Evolutionary conservation across 2,113 vertebrate genomes (phyloP).

Genomic region (Lamprotornis superbus): DNA sequence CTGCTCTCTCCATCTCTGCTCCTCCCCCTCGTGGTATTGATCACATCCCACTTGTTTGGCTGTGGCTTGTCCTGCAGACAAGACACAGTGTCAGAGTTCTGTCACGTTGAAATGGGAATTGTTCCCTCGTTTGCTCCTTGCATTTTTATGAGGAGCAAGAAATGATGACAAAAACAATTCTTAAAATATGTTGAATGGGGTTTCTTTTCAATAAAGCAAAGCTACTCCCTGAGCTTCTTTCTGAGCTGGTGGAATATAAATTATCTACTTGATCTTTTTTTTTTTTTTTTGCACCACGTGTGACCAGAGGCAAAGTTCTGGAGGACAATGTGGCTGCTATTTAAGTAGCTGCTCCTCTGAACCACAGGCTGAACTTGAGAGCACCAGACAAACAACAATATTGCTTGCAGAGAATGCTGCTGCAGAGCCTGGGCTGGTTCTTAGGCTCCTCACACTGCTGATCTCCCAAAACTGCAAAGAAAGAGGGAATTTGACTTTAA

Average conservation of each 20-base stretch:
- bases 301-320: not conserved
- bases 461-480: not conserved
- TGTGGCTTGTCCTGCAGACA: not conserved
- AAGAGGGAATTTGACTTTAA: not conserved
- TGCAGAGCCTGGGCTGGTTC: not conserved
- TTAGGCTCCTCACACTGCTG: not conserved
- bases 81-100: not conserved
- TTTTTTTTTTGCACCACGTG: not conserved
- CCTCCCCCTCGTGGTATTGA: rapidly evolving
- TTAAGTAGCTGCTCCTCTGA: conserved; percentile 28
- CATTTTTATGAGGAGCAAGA: not conserved
- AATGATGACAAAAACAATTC: not conserved
- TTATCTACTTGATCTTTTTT: not conserved
- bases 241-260: not conserved
- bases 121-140: not conserved
- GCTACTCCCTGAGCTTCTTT: not conserved
- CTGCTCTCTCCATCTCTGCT: not conserved
- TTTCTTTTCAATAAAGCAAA: not conserved
- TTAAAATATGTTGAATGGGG: not conserved
- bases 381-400: not conserved
- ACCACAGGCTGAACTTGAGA: conserved; percentile 9
- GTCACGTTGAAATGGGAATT: not conserved
- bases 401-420: not conserved
- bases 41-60: not conserved
- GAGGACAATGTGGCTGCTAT: conserved; percentile 29